A percentile compares a stretch with the other conserved stretches of the same genome.
phyloP scores from a whole-genome alignment of 2,888 invertebrate genomes.

The Agriopis marginaria region DNA sequence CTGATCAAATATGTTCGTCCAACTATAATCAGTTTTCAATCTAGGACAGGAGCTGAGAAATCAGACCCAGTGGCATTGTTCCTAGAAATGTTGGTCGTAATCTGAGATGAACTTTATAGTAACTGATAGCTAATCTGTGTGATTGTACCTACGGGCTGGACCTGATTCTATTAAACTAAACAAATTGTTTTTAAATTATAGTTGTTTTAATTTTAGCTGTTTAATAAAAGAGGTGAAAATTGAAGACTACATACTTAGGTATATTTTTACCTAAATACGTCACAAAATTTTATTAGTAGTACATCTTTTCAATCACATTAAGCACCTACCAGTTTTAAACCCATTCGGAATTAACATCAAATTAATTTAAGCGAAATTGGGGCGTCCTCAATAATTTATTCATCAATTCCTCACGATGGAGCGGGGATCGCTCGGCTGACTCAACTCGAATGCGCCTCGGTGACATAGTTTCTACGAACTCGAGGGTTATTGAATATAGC shows the following conservation, averaged over 20 bases:
- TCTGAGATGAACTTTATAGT: conserved; percentile 9
- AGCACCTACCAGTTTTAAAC: conserved; percentile 24
- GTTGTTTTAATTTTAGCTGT: too few relatives aligned
- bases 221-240: too few relatives aligned
- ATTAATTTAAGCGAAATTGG: conserved; percentile 41
- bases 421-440: conserved; percentile 28
- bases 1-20: conserved; percentile 22
- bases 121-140: not conserved
- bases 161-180: too few relatives aligned
- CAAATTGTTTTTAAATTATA: too few relatives aligned
- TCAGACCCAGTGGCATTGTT: conserved; percentile 24
- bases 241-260: too few relatives aligned
- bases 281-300: not conserved
- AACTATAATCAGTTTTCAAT: conserved; percentile 23
- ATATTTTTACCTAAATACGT: not conserved
- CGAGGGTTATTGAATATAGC: conserved; percentile 3
- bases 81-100: conserved; percentile 7
- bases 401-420: conserved; percentile 43
- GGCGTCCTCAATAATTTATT: conserved; percentile 47
- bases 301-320: conserved; percentile 20
- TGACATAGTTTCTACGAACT: conserved; percentile 46
- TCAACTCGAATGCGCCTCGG: conserved; percentile 20
- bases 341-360: conserved; percentile 35
- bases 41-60: conserved; percentile 12
- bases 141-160: not conserved